Evolutionary conservation across 1,140 invertebrate species (phyloP).

Genomic region (Leptinotarsa defecta): DNA sequence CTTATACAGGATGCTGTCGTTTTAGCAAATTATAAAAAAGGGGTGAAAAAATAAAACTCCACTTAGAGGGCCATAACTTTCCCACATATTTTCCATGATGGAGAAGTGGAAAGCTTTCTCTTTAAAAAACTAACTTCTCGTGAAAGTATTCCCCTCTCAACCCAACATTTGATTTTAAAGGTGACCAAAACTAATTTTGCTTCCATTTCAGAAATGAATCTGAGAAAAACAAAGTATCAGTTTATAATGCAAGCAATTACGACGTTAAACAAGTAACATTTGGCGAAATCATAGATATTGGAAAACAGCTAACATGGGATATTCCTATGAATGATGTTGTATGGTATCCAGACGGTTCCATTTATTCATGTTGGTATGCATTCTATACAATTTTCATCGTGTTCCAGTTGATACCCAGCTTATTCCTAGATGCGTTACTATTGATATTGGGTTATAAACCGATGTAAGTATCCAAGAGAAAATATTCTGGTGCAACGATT

Average conservation of each 20-base stretch:
- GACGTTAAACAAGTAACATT: slow-evolving; percentile 72
- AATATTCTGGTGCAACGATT: too few relatives aligned
- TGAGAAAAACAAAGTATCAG: slow-evolving; percentile 55
- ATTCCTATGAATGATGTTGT: slow-evolving; percentile 70
- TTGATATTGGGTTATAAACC: slow-evolving; percentile 68
- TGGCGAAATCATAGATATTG: slow-evolving; percentile 62
- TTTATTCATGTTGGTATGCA: slow-evolving; percentile 58
- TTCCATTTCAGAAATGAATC: slow-evolving; percentile 22
- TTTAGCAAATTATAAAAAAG: too few relatives aligned
- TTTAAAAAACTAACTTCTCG: too few relatives aligned
- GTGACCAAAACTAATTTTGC: too few relatives aligned
- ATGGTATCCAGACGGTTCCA: slow-evolving; percentile 66
- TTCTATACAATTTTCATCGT: slow-evolving; percentile 66
- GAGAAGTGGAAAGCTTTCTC: too few relatives aligned
- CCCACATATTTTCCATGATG: too few relatives aligned
- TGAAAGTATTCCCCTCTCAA: too few relatives aligned
- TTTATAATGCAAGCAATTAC: slow-evolving; percentile 71
- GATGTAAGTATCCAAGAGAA: slow-evolving; percentile 65
- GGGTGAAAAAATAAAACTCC: too few relatives aligned
- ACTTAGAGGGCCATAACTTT: too few relatives aligned
- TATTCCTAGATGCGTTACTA: slow-evolving; percentile 68
- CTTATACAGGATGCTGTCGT: too few relatives aligned
- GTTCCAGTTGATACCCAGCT: slow-evolving; percentile 71
- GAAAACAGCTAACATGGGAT: slow-evolving; percentile 58
- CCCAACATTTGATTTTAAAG: too few relatives aligned